A percentile compares a stretch with the other conserved stretches of the same genome.
phyloP scores from a whole-genome alignment of 2,888 invertebrate genomes.

The Nomada lathburiana region DNA sequence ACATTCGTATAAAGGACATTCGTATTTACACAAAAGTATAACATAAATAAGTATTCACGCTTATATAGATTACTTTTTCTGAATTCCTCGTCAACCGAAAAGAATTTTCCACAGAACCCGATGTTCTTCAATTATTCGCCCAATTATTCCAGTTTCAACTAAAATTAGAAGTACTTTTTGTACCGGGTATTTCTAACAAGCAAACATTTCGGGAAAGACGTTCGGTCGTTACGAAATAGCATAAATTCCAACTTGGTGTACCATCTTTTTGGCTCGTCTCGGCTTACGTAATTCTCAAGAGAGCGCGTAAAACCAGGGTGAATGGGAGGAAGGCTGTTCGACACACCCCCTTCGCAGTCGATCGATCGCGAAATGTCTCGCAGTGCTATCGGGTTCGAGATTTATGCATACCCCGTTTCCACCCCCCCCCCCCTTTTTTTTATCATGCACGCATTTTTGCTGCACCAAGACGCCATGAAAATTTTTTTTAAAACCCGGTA shows the following conservation, averaged over 20 bases:
- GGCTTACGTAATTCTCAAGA: slow-evolving; percentile 68
- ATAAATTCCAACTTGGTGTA: slow-evolving; percentile 18
- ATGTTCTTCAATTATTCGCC: not conserved
- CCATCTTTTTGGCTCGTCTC: slow-evolving; percentile 50
- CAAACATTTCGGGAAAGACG: not conserved
- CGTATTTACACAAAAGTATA: too few relatives aligned
- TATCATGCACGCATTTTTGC: not conserved
- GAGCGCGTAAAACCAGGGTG: slow-evolving; percentile 65
- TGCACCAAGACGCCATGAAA: too few relatives aligned
- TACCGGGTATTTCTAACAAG: not conserved
- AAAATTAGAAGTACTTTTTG: too few relatives aligned
- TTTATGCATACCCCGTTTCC: slow-evolving; percentile 35
- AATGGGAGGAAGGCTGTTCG: slow-evolving; percentile 58
- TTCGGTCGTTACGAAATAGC: slow-evolving; percentile 42
- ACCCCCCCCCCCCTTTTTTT: not conserved
- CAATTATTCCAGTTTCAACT: not conserved
- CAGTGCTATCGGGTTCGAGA: slow-evolving; percentile 59
- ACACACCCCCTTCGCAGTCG: slow-evolving; percentile 75
- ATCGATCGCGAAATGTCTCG: slow-evolving; percentile 74
- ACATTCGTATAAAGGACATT: too few relatives aligned
- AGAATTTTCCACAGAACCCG: not conserved
- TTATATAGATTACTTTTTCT: not conserved
- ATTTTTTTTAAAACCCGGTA: not conserved
- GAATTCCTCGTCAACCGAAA: not conserved
- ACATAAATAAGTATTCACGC: not conserved